Conservation (phyloP, 2,113 vertebrate species). For the Oncorhynchus masou region DNA sequence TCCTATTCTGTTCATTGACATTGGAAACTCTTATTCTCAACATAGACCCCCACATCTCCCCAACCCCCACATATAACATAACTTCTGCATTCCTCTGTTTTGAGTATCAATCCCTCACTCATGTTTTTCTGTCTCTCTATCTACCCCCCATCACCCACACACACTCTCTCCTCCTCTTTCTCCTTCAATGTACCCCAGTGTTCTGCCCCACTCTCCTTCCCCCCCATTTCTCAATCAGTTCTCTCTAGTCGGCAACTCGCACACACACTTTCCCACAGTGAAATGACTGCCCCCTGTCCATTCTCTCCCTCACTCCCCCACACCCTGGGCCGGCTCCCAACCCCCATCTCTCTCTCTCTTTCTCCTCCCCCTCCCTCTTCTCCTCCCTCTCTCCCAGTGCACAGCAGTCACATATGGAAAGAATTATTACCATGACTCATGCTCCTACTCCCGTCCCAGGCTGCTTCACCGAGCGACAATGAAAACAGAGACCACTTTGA, state of each 20-base stretch:
- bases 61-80: not conserved
- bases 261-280: not conserved
- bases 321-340: conserved; percentile 9
- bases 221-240: conserved; percentile 57
- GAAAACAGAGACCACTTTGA: conserved; percentile 62
- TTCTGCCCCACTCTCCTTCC: conserved; percentile 35
- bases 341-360: conserved; percentile 3
- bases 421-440: conserved; percentile 76
- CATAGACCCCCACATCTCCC: no score
- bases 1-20: not conserved
- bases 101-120: conserved; percentile 1
- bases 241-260: conserved; percentile 35
- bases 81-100: not conserved
- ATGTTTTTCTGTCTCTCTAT: conserved; percentile 15
- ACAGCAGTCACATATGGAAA: conserved; percentile 73
- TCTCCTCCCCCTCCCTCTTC: conserved; percentile 15
- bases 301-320: conserved; percentile 29
- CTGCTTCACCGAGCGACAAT: conserved; percentile 62
- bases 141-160: conserved; percentile 6
- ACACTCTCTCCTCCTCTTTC: conserved; percentile 2
- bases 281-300: conserved; percentile 53
- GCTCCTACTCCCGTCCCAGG: conserved; percentile 57
- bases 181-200: conserved; percentile 57
- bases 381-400: conserved; percentile 46
- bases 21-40: not conserved